These are phyloP conservation scores for Heliconius congener DNA, from an alignment of 1,140 invertebrate species.

Conservation along the genomic window DNA sequence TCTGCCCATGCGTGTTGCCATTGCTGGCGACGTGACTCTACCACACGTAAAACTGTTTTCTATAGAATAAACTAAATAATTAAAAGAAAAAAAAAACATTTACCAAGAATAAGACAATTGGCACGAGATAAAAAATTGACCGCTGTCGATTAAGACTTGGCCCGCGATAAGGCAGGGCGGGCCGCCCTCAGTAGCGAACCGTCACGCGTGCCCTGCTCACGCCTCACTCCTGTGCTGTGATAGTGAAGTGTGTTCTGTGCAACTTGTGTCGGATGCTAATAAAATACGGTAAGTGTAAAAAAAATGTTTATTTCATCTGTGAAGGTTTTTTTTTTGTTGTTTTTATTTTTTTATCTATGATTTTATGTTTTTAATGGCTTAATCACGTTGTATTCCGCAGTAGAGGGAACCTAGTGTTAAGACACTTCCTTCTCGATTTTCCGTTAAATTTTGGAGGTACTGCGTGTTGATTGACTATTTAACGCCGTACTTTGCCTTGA, in stretches of 20 bases:
- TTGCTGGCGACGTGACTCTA: no score
- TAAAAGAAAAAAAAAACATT: conserved; percentile 15
- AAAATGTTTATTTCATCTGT: not conserved
- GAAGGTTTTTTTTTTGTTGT: not conserved
- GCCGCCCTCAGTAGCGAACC: conserved; percentile 52
- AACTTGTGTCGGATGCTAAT: conserved; percentile 26
- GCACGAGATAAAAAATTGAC: conserved; percentile 35
- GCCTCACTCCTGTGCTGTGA: conserved; percentile 45
- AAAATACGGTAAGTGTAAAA: conserved; percentile 19
- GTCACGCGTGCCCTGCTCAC: conserved; percentile 50
- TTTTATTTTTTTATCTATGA: conserved; percentile 9
- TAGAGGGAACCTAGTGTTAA: no score
- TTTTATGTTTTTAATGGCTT: not conserved
- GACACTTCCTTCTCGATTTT: no score
- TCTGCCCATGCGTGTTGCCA: no score
- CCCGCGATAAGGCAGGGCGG: conserved; percentile 66
- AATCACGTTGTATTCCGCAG: no score
- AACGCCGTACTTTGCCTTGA: no score
- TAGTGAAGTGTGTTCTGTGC: conserved; percentile 28
- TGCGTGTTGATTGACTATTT: no score
- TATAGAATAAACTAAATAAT: conserved; percentile 1
- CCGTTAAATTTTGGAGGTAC: no score
- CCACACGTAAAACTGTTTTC: not conserved
- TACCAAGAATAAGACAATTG: conserved; percentile 33
- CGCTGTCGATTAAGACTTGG: conserved; percentile 48